Evolutionary conservation across 2,888 invertebrate genomes (phyloP).

Genomic region (Rutpela maculata): DNA sequence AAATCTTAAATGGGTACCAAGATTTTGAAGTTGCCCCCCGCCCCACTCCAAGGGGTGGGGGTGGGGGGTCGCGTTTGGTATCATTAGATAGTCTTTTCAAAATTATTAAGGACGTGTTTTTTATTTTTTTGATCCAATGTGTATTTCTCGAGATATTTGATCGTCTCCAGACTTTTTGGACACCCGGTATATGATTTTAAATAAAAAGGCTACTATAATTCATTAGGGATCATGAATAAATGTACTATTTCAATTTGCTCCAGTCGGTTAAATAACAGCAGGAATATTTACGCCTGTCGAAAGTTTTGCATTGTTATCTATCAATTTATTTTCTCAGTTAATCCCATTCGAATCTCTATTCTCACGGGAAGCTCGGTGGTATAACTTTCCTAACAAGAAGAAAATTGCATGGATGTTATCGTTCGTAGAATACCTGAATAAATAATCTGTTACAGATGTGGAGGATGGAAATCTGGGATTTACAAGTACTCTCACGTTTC

Average conservation of each 20-base stretch:
- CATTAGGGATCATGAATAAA: too few relatives aligned
- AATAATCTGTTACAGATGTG: slow-evolving; percentile 14
- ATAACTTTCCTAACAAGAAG: slow-evolving; percentile 24
- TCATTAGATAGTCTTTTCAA: too few relatives aligned
- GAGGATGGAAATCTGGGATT: background rate
- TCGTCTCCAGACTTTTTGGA: too few relatives aligned
- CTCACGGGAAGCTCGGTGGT: slow-evolving; percentile 5
- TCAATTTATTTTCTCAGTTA: slow-evolving; percentile 5
- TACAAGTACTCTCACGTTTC: background rate
- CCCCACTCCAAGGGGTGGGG: too few relatives aligned
- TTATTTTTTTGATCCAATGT: too few relatives aligned
- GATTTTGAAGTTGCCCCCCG: too few relatives aligned
- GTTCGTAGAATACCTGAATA: slow-evolving; percentile 21
- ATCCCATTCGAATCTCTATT: slow-evolving; percentile 1
- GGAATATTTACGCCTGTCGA: background rate
- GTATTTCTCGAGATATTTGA: too few relatives aligned
- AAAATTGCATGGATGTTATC: slow-evolving; percentile 24
- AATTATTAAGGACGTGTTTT: too few relatives aligned
- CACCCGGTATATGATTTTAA: too few relatives aligned
- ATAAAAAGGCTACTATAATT: too few relatives aligned
- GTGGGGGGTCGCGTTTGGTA: too few relatives aligned
- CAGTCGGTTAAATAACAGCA: background rate
- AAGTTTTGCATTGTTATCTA: background rate
- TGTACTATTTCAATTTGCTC: background rate
- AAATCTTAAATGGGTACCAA: too few relatives aligned